Evolutionary conservation across 2,888 invertebrate species (phyloP).

Genomic region (Aleiodes alternator): DNA sequence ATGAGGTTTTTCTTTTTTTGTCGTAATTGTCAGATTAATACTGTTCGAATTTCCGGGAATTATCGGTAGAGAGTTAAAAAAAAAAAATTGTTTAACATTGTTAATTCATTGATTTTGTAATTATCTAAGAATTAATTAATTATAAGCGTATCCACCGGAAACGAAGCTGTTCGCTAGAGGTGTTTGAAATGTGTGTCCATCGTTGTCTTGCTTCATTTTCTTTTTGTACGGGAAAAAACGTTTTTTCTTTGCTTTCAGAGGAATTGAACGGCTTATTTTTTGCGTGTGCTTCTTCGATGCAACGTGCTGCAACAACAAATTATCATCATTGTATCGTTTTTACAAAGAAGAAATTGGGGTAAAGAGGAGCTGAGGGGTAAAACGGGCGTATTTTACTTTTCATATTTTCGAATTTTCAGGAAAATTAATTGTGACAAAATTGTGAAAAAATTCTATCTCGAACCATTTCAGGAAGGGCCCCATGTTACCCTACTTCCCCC

Average conservation of each 20-base stretch:
- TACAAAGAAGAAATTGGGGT: not conserved
- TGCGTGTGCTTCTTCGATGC: constrained; percentile 72
- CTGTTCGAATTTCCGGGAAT: not conserved
- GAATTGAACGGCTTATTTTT: constrained; percentile 64
- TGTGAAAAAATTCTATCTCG: too few relatives aligned
- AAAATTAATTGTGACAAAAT: too few relatives aligned
- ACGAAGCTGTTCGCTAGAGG: constrained; percentile 66
- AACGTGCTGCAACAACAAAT: constrained; percentile 65
- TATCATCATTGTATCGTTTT: not conserved
- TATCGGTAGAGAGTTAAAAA: not conserved
- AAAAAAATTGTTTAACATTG: too few relatives aligned
- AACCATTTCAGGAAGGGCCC: too few relatives aligned
- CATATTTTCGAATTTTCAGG: too few relatives aligned
- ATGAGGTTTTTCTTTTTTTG: constrained; percentile 1
- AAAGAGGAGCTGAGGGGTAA: too few relatives aligned
- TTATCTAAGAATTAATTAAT: constrained; percentile 26
- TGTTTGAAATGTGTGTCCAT: constrained; percentile 42
- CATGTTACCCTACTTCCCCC: too few relatives aligned
- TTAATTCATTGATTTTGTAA: not conserved
- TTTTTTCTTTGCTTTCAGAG: constrained; percentile 62
- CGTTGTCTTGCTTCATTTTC: constrained; percentile 55
- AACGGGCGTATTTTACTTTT: too few relatives aligned
- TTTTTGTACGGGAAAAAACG: constrained; percentile 66
- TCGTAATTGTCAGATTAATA: constrained; percentile 6
- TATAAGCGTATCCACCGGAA: constrained; percentile 64